Evolutionary conservation across 2,888 invertebrate species (phyloP).

Genomic region (Rapana venosa): DNA sequence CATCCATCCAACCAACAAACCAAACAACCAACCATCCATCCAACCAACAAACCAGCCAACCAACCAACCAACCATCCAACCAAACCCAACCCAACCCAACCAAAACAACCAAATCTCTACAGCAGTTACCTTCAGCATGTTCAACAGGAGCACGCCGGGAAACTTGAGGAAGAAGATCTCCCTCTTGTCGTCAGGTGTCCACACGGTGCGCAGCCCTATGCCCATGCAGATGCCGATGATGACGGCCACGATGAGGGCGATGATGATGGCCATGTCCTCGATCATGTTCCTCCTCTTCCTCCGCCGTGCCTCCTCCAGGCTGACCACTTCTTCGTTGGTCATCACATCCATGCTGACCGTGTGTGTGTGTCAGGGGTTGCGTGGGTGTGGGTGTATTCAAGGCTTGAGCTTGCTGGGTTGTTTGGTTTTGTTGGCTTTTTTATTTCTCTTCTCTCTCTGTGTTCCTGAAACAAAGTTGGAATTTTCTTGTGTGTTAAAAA

Average conservation of each 20-base stretch:
- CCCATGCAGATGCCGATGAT: slow-evolving; percentile 81
- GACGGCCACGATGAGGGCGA: slow-evolving; percentile 82
- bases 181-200: slow-evolving; percentile 83
- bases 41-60: no score
- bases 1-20: no score
- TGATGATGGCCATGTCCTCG: slow-evolving; percentile 80
- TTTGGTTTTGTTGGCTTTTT: no score
- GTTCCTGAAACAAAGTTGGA: no score
- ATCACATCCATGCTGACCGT: slow-evolving; percentile 3
- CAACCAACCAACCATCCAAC: no score
- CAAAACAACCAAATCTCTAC: no score
- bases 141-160: slow-evolving; percentile 85
- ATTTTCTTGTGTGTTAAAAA: no score
- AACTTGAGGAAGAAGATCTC: slow-evolving; percentile 82
- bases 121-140: slow-evolving; percentile 83
- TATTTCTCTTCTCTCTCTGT: no score
- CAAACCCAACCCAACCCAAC: no score
- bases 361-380: background rate
- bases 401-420: no score
- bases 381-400: background rate
- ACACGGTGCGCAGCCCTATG: slow-evolving; percentile 79
- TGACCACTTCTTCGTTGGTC: background rate
- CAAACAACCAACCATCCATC: no score
- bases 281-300: slow-evolving; percentile 43
- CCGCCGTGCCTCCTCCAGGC: background rate